A percentile compares a stretch with the other conserved stretches of the same genome.
Evolutionary conservation across 2,888 invertebrate genomes (phyloP).

Genomic region (Miltochrista miniata): DNA sequence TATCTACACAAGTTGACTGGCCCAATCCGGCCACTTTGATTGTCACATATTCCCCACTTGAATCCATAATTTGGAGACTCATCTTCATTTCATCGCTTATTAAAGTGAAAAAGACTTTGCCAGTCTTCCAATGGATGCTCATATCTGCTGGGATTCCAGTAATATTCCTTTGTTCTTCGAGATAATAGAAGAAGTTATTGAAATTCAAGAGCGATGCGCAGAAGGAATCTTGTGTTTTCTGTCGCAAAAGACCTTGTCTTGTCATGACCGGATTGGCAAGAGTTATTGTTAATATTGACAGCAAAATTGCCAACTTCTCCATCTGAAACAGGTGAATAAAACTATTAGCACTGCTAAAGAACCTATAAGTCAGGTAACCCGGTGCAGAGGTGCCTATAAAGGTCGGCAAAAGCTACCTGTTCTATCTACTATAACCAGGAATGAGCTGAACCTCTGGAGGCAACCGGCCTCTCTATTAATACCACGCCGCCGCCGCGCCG

Average conservation of each 20-base stretch:
- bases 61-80: constrained; percentile 61
- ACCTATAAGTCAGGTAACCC: too few species aligned
- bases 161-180: constrained; percentile 53
- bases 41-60: constrained; percentile 57
- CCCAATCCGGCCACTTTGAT: constrained; percentile 71
- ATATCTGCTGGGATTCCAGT: constrained; percentile 73
- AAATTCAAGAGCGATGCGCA: constrained; percentile 58
- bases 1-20: constrained; percentile 74
- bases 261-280: constrained; percentile 57
- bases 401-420: too few species aligned
- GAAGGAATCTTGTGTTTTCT: constrained; percentile 44
- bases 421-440: too few species aligned
- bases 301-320: constrained; percentile 40
- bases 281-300: constrained; percentile 39
- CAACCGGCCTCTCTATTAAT: too few species aligned
- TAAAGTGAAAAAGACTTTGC: constrained; percentile 66
- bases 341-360: too few species aligned
- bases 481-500: too few species aligned
- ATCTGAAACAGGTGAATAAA: constrained; percentile 55
- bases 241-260: constrained; percentile 45
- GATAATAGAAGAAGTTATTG: constrained; percentile 61
- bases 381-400: too few species aligned
- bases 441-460: too few species aligned
- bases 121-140: constrained; percentile 71
- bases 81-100: constrained; percentile 75